Conservation (phyloP, 2,113 vertebrate species). For the Osmerus mordax region DNA sequence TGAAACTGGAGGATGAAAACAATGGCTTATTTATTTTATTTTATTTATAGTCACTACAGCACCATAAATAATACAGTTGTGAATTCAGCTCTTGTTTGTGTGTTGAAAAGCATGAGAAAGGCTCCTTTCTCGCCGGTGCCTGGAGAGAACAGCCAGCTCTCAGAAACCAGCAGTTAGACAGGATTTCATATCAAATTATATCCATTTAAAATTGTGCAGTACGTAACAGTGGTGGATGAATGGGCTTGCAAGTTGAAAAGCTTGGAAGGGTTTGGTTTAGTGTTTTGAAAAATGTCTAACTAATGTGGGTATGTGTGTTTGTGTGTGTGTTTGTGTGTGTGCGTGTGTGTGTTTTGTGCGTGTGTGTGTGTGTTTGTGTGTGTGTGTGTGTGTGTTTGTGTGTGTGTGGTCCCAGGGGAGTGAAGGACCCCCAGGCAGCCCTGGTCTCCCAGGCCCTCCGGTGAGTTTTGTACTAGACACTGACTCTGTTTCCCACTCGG, state of each 20-base stretch:
- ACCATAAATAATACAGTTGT: not conserved
- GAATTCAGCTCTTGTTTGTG: not conserved
- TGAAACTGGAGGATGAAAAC: not conserved
- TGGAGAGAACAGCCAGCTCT: too few species aligned
- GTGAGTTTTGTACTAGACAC: constrained; percentile 58
- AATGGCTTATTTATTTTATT: not conserved
- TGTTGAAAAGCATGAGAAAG: not conserved
- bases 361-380: not conserved
- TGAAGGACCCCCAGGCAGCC: constrained; percentile 83
- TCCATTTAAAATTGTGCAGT: too few species aligned
- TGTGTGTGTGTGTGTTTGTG: not conserved
- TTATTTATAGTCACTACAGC: not conserved
- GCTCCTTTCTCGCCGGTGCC: too few species aligned
- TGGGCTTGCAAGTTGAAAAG: not conserved
- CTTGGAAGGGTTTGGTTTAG: not conserved
- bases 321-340: not conserved
- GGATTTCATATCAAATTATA: too few species aligned
- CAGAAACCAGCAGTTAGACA: too few species aligned
- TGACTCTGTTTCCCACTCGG: not conserved
- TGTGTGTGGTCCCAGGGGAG: constrained; percentile 75
- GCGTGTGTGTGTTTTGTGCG: not conserved
- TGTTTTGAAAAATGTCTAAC: too few species aligned
- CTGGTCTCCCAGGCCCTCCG: constrained; percentile 75
- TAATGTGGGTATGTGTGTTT: not conserved
- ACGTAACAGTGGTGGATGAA: too few species aligned